phyloP scores from a whole-genome alignment of 2,797 vertebrate genomes.

The Holocentrus rufus region DNA sequence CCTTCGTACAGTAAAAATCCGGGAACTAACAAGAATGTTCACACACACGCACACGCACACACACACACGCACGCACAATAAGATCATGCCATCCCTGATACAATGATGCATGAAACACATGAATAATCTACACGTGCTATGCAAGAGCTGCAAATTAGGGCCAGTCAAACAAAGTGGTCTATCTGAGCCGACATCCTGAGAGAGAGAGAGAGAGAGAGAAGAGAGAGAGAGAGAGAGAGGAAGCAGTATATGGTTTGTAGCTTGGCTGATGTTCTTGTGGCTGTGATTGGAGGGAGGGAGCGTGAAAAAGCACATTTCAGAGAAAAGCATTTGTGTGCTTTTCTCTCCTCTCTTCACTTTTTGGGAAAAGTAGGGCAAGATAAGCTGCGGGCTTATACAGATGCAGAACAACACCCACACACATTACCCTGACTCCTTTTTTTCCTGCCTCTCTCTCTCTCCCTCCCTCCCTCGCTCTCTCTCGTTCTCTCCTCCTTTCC shows the following conservation, averaged over 20 bases:
- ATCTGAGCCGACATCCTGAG: slow-evolving; percentile 53
- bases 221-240: slow-evolving; percentile 18
- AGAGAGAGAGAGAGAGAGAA: slow-evolving; percentile 48
- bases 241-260: slow-evolving; percentile 15
- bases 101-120: slow-evolving; percentile 60
- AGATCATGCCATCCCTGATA: slow-evolving; percentile 48
- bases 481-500: background rate
- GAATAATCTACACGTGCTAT: slow-evolving; percentile 59
- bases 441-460: slow-evolving; percentile 1
- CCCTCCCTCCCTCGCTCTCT: background rate
- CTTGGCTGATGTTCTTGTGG: slow-evolving; percentile 38
- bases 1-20: background rate
- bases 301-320: slow-evolving; percentile 50
- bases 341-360: slow-evolving; percentile 40
- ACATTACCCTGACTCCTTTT: slow-evolving; percentile 36
- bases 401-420: slow-evolving; percentile 70
- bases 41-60: slow-evolving; percentile 13
- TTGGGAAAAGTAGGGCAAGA: slow-evolving; percentile 80
- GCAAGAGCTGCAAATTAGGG: slow-evolving; percentile 50
- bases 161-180: slow-evolving; percentile 46
- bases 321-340: slow-evolving; percentile 55
- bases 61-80: slow-evolving; percentile 29
- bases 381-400: slow-evolving; percentile 78
- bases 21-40: slow-evolving; percentile 16
- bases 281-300: slow-evolving; percentile 44